phyloP scores from a whole-genome alignment of 2,797 vertebrate species.

The Gadopsis bispinosus region DNA sequence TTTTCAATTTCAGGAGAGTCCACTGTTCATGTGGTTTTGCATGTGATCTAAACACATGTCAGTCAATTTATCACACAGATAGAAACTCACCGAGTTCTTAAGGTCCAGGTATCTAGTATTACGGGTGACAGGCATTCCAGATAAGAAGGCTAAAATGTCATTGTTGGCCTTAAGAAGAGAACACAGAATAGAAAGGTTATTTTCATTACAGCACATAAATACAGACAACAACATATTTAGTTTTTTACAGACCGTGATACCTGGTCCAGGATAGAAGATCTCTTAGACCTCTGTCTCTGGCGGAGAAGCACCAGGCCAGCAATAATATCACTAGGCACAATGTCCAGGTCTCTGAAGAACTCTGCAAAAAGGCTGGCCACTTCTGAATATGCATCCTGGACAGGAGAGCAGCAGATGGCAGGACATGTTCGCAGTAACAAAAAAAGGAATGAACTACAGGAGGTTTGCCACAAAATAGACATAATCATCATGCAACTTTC shows the following conservation, averaged over 20 bases:
- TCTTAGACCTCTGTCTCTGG: slow-evolving; percentile 95
- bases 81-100: slow-evolving; percentile 93
- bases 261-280: slow-evolving; percentile 94
- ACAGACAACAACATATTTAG: not conserved
- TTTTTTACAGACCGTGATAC: slow-evolving; percentile 70
- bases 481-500: not conserved
- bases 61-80: not conserved
- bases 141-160: slow-evolving; percentile 97
- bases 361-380: slow-evolving; percentile 98
- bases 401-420: slow-evolving; percentile 26
- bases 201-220: slow-evolving; percentile 6
- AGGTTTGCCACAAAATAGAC: not conserved
- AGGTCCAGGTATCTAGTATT: slow-evolving; percentile 98
- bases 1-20: not conserved
- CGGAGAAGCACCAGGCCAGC: slow-evolving; percentile 97
- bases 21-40: not conserved
- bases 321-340: slow-evolving; percentile 98
- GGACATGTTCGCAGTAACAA: not conserved
- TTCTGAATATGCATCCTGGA: slow-evolving; percentile 97
- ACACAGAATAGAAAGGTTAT: slow-evolving; percentile 23
- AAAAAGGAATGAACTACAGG: not conserved
- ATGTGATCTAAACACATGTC: not conserved
- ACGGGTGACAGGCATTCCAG: slow-evolving; percentile 98
- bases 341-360: slow-evolving; percentile 98
- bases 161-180: slow-evolving; percentile 91